phyloP scores from a whole-genome alignment of 2,113 vertebrate genomes.

The Ammodytes dubius region DNA sequence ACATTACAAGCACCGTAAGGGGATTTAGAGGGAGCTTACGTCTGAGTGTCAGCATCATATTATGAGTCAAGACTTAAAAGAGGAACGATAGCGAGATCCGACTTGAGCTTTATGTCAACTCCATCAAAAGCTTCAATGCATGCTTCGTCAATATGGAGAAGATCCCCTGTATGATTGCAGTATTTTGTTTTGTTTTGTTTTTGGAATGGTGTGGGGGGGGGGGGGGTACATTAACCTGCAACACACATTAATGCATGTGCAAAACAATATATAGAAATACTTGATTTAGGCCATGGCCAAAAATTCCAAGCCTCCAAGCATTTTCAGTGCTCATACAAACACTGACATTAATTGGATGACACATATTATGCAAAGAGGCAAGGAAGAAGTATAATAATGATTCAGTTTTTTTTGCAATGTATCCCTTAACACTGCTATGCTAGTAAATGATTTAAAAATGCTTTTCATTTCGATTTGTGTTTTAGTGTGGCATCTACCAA shows the following conservation, averaged over 20 bases:
- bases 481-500: slow-evolving; percentile 60
- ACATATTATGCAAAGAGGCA: slow-evolving; percentile 58
- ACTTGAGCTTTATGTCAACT: slow-evolving; percentile 57
- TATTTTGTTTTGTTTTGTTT: slow-evolving; percentile 7
- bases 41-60: slow-evolving; percentile 63
- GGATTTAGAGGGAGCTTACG: slow-evolving; percentile 66
- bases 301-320: slow-evolving; percentile 34
- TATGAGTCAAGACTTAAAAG: slow-evolving; percentile 57
- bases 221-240: slow-evolving; percentile 15
- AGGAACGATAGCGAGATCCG: slow-evolving; percentile 59
- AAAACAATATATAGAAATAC: slow-evolving; percentile 26
- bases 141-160: slow-evolving; percentile 39
- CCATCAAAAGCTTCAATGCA: slow-evolving; percentile 49
- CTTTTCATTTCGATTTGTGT: slow-evolving; percentile 65
- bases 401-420: slow-evolving; percentile 8
- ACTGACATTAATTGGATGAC: slow-evolving; percentile 40
- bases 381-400: slow-evolving; percentile 38
- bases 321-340: slow-evolving; percentile 47
- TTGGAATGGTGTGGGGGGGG: not conserved
- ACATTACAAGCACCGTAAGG: slow-evolving; percentile 73
- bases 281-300: slow-evolving; percentile 1
- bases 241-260: slow-evolving; percentile 23
- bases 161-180: slow-evolving; percentile 9
- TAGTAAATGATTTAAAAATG: slow-evolving; percentile 64
- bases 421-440: slow-evolving; percentile 22